Evolutionary conservation across 2,888 invertebrate genomes (phyloP).

Genomic region (Arrhopalites spinosus): DNA sequence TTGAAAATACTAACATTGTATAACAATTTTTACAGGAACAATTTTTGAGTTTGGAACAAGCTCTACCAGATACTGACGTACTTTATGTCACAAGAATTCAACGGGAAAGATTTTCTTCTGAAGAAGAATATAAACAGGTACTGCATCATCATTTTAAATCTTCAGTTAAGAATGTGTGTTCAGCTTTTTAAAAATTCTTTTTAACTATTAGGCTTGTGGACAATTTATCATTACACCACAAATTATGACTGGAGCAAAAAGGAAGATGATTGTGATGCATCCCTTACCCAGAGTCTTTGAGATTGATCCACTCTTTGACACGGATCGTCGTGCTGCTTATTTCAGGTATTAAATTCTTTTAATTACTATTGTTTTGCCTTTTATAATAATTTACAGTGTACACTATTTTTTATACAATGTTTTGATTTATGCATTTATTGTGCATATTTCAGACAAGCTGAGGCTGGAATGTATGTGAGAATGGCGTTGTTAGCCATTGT

Average conservation of each 20-base stretch:
- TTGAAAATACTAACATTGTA: too few relatives aligned
- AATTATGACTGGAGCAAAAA: constrained; percentile 91
- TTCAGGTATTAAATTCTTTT: constrained; percentile 63
- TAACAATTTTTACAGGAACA: background rate
- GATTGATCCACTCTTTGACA: constrained; percentile 91
- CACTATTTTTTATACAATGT: too few relatives aligned
- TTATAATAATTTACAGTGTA: too few relatives aligned
- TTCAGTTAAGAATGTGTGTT: background rate
- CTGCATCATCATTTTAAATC: constrained; percentile 38
- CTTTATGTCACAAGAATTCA: constrained; percentile 99
- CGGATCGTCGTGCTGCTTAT: constrained; percentile 94
- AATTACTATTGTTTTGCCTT: too few relatives aligned
- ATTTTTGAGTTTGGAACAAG: constrained; percentile 71
- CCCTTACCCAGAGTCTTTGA: constrained; percentile 94
- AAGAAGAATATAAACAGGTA: constrained; percentile 86
- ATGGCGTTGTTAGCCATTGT: constrained; percentile 97
- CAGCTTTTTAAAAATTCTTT: constrained; percentile 17
- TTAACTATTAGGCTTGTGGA: constrained; percentile 73
- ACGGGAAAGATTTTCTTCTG: constrained; percentile 82
- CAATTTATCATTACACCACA: constrained; percentile 90
- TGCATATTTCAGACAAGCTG: constrained; percentile 82
- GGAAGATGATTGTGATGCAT: constrained; percentile 95
- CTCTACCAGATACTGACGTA: constrained; percentile 91
- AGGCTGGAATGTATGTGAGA: constrained; percentile 96
- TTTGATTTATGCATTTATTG: too few relatives aligned